These are phyloP conservation scores for Caenorhabditis parvicauda DNA, from an alignment of 2,888 invertebrate genomes.

Conservation along the genomic window DNA sequence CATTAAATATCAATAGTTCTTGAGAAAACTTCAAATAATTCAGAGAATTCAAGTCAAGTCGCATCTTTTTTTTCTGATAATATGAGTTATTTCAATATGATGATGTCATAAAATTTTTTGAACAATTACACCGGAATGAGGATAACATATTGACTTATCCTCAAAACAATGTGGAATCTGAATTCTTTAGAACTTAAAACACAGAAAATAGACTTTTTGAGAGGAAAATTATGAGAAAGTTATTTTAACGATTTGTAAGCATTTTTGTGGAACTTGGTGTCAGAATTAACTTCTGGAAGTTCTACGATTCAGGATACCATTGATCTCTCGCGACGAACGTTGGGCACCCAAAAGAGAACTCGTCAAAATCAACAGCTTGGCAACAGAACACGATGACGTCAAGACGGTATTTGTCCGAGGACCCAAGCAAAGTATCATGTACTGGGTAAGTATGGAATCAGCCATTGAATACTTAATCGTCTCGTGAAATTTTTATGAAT, in stretches of 20 bases:
- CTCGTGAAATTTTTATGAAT: too few species aligned
- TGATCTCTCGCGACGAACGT: slow-evolving; percentile 63
- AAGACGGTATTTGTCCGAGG: slow-evolving; percentile 41
- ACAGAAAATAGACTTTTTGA: too few species aligned
- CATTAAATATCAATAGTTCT: background rate
- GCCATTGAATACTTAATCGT: too few species aligned
- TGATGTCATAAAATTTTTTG: too few species aligned
- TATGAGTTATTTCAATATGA: too few species aligned
- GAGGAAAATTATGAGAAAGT: too few species aligned
- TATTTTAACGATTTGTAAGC: background rate
- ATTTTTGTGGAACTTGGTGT: background rate
- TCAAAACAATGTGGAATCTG: background rate
- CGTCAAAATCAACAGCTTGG: slow-evolving; percentile 32
- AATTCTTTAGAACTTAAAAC: background rate
- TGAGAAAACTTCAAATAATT: too few species aligned
- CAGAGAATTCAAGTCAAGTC: background rate
- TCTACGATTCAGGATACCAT: slow-evolving; percentile 24
- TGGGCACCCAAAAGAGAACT: slow-evolving; percentile 15
- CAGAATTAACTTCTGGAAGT: background rate
- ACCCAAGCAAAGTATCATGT: slow-evolving; percentile 41
- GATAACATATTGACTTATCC: too few species aligned
- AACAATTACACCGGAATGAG: too few species aligned
- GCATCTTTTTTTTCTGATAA: background rate
- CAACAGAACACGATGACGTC: slow-evolving; percentile 31
- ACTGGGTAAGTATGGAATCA: slow-evolving; percentile 51